phyloP scores from a whole-genome alignment of 2,797 vertebrate genomes.

The Lateolabrax maculatus region DNA sequence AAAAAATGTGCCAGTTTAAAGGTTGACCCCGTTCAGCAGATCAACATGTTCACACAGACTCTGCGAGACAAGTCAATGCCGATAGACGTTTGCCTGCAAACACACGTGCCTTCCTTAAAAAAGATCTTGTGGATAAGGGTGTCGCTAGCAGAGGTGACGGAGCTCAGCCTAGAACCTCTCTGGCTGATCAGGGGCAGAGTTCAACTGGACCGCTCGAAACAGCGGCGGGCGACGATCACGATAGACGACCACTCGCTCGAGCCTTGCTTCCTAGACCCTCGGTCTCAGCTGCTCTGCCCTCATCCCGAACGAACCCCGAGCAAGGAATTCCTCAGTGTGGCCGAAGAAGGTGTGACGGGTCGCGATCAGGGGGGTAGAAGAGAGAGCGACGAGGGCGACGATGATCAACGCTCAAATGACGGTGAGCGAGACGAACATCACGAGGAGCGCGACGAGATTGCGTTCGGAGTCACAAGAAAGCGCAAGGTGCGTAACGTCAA shows the following conservation, averaged over 20 bases:
- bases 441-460: too few species aligned
- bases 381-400: too few species aligned
- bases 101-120: neutral
- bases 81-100: rapidly evolving
- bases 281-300: neutral
- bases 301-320: rapidly evolving
- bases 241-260: neutral
- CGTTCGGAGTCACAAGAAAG: too few species aligned
- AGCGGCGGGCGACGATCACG: neutral
- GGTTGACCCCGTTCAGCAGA: neutral
- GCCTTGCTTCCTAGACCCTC: neutral
- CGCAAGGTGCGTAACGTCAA: too few species aligned
- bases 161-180: conserved; percentile 27
- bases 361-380: neutral
- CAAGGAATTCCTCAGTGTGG: neutral
- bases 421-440: neutral
- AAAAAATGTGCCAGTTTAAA: neutral
- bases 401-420: too few species aligned
- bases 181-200: conserved; percentile 19
- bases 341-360: neutral
- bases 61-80: neutral
- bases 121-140: neutral
- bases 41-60: neutral
- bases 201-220: neutral
- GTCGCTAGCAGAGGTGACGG: rapidly evolving